Conservation (phyloP, 2,113 vertebrate species). For the Catharus bicknelli region DNA sequence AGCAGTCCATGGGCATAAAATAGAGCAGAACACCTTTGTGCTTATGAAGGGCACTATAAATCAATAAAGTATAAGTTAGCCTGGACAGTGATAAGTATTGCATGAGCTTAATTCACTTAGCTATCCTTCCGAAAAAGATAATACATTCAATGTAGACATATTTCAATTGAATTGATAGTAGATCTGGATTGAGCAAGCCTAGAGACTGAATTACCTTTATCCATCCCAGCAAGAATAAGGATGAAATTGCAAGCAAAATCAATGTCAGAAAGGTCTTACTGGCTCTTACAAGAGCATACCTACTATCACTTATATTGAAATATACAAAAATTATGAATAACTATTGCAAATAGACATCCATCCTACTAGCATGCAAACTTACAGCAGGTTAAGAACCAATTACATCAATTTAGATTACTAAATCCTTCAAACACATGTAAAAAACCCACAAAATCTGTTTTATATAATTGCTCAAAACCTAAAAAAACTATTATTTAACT, state of each 20-base stretch:
- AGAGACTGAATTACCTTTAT: slow-evolving; percentile 70
- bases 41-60: slow-evolving; percentile 57
- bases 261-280: slow-evolving; percentile 64
- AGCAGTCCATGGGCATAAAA: not conserved
- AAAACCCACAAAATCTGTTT: not conserved
- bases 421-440: slow-evolving; percentile 28
- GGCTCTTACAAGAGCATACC: slow-evolving; percentile 26
- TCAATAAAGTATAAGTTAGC: slow-evolving; percentile 65
- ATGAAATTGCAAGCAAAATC: slow-evolving; percentile 67
- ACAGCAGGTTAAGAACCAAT: not conserved
- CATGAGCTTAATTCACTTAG: slow-evolving; percentile 66
- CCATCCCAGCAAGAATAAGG: slow-evolving; percentile 64
- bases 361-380: not conserved
- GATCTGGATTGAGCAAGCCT: slow-evolving; percentile 69
- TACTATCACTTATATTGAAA: slow-evolving; percentile 42
- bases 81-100: slow-evolving; percentile 73
- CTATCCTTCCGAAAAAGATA: slow-evolving; percentile 67
- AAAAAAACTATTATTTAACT: not conserved
- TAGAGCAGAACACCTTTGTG: slow-evolving; percentile 48
- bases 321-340: slow-evolving; percentile 13
- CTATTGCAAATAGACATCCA: slow-evolving; percentile 36
- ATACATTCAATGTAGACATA: slow-evolving; percentile 72
- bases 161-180: slow-evolving; percentile 74
- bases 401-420: slow-evolving; percentile 1
- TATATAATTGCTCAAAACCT: not conserved